Evolutionary conservation across 2,797 vertebrate genomes (phyloP).

Genomic region (Mionectes olivaceus): DNA sequence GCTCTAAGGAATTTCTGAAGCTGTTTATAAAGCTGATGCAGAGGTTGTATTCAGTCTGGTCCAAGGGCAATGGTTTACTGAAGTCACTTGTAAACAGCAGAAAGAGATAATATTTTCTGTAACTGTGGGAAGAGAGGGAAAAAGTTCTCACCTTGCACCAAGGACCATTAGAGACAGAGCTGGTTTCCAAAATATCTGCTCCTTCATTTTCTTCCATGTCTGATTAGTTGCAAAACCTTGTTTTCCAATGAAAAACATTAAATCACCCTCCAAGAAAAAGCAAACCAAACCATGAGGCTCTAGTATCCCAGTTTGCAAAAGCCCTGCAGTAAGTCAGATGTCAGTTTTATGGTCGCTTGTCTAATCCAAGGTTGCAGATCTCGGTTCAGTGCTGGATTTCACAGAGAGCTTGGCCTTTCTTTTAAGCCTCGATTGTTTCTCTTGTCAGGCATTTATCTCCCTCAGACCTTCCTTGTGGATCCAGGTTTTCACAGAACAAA

Average conservation of each 20-base stretch:
- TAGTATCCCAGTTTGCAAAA: background rate
- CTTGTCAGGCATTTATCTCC: background rate
- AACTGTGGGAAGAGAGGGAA: background rate
- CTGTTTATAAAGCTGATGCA: constrained; percentile 52
- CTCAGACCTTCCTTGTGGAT: background rate
- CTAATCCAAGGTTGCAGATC: constrained; percentile 43
- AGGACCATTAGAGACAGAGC: constrained; percentile 61
- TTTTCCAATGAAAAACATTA: constrained; percentile 50
- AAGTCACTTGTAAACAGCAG: constrained; percentile 12
- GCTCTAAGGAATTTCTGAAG: constrained; percentile 24
- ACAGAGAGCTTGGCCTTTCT: background rate
- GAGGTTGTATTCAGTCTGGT: constrained; percentile 12
- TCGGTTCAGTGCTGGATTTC: background rate
- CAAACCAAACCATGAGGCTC: background rate
- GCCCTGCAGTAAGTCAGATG: background rate
- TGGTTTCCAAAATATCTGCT: constrained; percentile 40
- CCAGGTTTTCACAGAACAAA: background rate
- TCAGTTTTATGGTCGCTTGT: background rate
- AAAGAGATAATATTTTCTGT: constrained; percentile 7
- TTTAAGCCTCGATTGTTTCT: background rate
- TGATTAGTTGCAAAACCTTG: constrained; percentile 27
- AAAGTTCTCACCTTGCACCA: constrained; percentile 69
- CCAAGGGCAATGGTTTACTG: constrained; percentile 2
- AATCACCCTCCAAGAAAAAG: constrained; percentile 9
- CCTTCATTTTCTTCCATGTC: constrained; percentile 67